phyloP scores from a whole-genome alignment of 2,113 vertebrate genomes.

The Ameiurus melas region DNA sequence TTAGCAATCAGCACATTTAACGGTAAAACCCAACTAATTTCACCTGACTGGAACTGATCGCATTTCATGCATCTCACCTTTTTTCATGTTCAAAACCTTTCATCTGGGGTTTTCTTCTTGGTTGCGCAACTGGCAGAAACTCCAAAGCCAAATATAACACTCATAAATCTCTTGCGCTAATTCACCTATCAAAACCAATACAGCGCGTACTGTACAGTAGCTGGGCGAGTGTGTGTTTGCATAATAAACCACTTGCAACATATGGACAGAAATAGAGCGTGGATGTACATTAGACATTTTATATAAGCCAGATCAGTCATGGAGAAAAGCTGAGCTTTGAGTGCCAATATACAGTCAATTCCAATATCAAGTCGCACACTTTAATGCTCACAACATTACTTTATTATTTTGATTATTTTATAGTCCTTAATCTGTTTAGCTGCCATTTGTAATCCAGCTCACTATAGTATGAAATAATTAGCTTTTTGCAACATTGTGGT shows the following conservation, averaged over 20 bases:
- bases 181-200: slow-evolving; percentile 40
- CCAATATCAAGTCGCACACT: not conserved
- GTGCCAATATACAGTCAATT: not conserved
- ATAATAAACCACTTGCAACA: slow-evolving; percentile 32
- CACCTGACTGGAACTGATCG: slow-evolving; percentile 14
- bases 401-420: not conserved
- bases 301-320: not conserved
- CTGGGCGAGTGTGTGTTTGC: slow-evolving; percentile 14
- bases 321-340: not conserved
- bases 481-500: not conserved
- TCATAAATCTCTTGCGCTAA: slow-evolving; percentile 42
- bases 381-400: not conserved
- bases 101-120: not conserved
- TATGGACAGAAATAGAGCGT: not conserved
- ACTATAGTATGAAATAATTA: not conserved
- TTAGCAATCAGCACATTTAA: not conserved
- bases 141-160: slow-evolving; percentile 41
- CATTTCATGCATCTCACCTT: slow-evolving; percentile 26
- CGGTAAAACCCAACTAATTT: not conserved
- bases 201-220: slow-evolving; percentile 40
- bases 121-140: not conserved
- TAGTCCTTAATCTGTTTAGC: slow-evolving; percentile 6
- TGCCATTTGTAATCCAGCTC: not conserved
- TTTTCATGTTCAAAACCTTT: not conserved
- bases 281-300: not conserved